A percentile compares a stretch with the other conserved stretches of the same genome.
phyloP scores from a whole-genome alignment of 1,140 invertebrate genomes.

The Reticulitermes speratus region DNA sequence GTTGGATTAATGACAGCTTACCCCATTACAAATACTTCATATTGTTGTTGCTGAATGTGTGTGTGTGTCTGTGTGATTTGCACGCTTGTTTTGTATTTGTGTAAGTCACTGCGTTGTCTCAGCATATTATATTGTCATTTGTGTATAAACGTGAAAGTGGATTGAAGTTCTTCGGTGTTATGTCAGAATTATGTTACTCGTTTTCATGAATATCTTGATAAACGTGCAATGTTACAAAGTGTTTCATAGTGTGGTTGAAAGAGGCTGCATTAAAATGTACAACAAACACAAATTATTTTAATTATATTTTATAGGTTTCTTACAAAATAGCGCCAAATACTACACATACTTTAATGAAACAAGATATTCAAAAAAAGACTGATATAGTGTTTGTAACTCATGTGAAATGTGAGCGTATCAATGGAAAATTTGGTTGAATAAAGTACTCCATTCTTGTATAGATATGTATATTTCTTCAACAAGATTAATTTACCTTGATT shows the following conservation, averaged over 20 bases:
- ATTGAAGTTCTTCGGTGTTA: neutral
- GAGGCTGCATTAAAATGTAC: neutral
- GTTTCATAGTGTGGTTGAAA: neutral
- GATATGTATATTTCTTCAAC: too few relatives aligned
- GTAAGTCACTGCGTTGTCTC: neutral
- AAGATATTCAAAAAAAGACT: neutral
- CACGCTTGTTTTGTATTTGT: neutral
- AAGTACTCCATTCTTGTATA: neutral
- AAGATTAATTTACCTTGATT: too few relatives aligned
- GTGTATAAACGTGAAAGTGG: neutral
- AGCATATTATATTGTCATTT: neutral
- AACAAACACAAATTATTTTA: neutral
- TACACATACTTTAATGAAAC: neutral
- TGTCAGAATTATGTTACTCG: neutral
- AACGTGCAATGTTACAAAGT: neutral
- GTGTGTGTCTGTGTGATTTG: neutral
- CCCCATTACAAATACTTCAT: neutral
- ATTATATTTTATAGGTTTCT: neutral
- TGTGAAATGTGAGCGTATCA: neutral
- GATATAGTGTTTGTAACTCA: neutral
- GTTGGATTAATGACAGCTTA: too few relatives aligned
- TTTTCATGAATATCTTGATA: neutral
- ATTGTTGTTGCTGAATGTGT: neutral
- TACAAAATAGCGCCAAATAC: neutral
- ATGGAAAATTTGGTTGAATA: neutral